Percentiles rank a stretch among this genome's conserved stretches.
phyloP scores from a whole-genome alignment of 2,113 vertebrate genomes.

The Xiphophorus couchianus region DNA sequence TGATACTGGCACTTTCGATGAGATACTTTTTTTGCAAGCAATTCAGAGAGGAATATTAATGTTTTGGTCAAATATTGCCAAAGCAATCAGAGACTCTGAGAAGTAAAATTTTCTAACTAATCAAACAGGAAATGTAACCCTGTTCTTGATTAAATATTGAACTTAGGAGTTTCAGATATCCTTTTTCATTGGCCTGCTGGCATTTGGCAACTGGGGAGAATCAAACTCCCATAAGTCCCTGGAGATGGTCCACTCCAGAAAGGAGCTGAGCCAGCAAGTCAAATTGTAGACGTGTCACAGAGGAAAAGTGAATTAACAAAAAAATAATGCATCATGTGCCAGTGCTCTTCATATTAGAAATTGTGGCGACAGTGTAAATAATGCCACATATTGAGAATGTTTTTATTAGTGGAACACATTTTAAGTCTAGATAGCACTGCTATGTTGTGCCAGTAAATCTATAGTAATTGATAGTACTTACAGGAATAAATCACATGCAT shows the following conservation, averaged over 20 bases:
- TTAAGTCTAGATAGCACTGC: background rate
- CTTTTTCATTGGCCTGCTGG: constrained; percentile 70
- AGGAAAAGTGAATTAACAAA: constrained; percentile 54
- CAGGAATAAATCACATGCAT: too few species aligned
- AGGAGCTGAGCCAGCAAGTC: constrained; percentile 74
- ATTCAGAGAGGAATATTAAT: constrained; percentile 52
- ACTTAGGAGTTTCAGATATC: constrained; percentile 70
- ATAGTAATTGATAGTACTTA: background rate
- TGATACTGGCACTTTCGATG: constrained; percentile 29
- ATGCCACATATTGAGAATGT: constrained; percentile 3
- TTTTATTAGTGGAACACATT: background rate
- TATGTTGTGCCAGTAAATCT: background rate
- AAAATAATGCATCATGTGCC: constrained; percentile 43
- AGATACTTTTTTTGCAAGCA: constrained; percentile 40
- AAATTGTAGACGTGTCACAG: constrained; percentile 56
- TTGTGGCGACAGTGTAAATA: constrained; percentile 20
- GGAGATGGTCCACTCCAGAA: constrained; percentile 60
- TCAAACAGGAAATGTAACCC: constrained; percentile 74
- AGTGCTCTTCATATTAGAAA: constrained; percentile 35
- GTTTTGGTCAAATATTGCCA: constrained; percentile 70
- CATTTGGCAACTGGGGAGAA: constrained; percentile 74
- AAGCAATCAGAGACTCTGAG: constrained; percentile 69
- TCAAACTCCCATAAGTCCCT: constrained; percentile 74
- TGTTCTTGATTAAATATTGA: constrained; percentile 81
- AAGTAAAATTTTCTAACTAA: constrained; percentile 66